Conservation (phyloP, 2,797 vertebrate genomes). For the Delichon dasypus region DNA sequence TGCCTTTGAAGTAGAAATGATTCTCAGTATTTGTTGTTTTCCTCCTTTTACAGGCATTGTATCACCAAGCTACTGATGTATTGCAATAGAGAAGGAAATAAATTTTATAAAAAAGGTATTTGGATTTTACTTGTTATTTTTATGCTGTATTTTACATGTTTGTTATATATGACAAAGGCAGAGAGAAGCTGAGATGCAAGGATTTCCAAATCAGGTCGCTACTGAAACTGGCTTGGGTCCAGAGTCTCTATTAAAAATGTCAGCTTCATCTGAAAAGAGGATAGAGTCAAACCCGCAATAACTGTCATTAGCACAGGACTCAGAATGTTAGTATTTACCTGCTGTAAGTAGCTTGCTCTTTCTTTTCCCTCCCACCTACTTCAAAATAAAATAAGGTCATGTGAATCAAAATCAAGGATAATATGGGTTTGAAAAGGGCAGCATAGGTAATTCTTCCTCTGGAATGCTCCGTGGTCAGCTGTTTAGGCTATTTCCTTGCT, state of each 20-base stretch:
- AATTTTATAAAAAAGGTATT: neutral
- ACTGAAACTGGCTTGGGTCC: neutral
- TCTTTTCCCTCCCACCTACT: neutral
- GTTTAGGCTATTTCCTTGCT: neutral
- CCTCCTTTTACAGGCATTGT: neutral
- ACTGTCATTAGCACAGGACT: neutral
- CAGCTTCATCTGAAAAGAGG: neutral
- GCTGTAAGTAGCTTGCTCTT: neutral
- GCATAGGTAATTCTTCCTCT: neutral
- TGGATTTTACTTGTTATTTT: neutral
- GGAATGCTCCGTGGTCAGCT: neutral
- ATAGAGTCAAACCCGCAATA: neutral
- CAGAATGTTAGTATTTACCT: neutral
- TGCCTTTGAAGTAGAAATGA: neutral
- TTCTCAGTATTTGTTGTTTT: neutral
- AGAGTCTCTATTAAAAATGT: neutral
- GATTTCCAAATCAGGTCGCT: neutral
- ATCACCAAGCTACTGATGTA: neutral
- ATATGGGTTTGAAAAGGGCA: neutral
- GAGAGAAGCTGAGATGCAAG: neutral
- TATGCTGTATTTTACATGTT: neutral
- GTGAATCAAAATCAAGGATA: neutral
- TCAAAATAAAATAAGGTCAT: neutral
- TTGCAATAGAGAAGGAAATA: neutral
- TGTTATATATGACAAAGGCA: neutral